A percentile compares a stretch with the other conserved stretches of the same genome.
Evolutionary conservation across 2,797 vertebrate species (phyloP).

Genomic region (Coregonus sp.): DNA sequence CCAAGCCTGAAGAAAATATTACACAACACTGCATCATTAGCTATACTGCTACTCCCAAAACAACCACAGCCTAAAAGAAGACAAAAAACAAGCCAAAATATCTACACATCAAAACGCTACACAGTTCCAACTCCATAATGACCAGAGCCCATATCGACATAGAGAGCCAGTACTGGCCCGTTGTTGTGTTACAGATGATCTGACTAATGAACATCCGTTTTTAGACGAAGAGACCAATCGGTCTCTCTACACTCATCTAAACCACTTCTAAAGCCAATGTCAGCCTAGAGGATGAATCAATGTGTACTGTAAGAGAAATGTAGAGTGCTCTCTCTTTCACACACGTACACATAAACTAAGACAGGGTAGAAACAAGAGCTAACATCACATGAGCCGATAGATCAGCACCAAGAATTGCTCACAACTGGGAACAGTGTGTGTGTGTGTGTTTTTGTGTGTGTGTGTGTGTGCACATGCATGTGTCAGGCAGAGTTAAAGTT

Average conservation of each 20-base stretch:
- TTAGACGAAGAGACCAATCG: background rate
- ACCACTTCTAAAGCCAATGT: background rate
- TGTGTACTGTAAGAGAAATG: background rate
- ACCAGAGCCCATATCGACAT: background rate
- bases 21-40: no score
- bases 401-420: conserved; percentile 28
- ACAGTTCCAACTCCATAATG: background rate
- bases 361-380: conserved; percentile 12
- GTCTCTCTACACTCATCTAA: background rate
- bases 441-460: conserved; percentile 9
- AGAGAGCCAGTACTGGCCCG: background rate
- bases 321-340: background rate
- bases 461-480: background rate
- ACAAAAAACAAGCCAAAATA: background rate
- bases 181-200: background rate
- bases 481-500: background rate
- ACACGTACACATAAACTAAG: conserved; percentile 3
- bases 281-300: conserved; percentile 9
- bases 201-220: background rate
- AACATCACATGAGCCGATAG: conserved; percentile 28
- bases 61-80: background rate
- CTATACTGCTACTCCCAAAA: background rate
- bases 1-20: no score
- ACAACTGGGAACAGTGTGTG: conserved; percentile 30
- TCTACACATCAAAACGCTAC: background rate